These are phyloP conservation scores for Ammospiza caudacuta DNA, from an alignment of 2,113 vertebrate genomes.

Conservation along the genomic window DNA sequence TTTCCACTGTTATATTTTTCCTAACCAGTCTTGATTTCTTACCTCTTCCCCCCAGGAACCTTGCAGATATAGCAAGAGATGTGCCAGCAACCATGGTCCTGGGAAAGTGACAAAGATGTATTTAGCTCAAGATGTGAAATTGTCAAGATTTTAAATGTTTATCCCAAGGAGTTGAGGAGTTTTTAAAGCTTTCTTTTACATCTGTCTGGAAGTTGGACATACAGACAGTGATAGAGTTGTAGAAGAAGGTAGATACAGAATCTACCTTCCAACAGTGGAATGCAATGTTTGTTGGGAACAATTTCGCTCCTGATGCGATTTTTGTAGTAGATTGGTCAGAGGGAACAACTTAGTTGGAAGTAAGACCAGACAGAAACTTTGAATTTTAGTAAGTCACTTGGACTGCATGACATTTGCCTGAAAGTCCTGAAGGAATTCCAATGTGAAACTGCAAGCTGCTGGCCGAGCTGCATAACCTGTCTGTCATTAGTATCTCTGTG, in stretches of 20 bases:
- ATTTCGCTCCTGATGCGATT: background rate
- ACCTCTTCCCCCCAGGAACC: background rate
- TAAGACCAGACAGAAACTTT: background rate
- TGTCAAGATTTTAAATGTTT: background rate
- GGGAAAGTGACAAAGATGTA: background rate
- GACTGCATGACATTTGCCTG: background rate
- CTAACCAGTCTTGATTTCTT: background rate
- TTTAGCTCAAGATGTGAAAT: background rate
- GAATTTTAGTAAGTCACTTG: background rate
- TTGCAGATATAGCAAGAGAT: background rate
- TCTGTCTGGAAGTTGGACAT: background rate
- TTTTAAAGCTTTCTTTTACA: background rate
- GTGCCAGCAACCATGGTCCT: accelerated
- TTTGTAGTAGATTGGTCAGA: background rate
- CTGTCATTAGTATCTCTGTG: background rate
- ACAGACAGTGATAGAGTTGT: background rate
- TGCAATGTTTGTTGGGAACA: background rate
- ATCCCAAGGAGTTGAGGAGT: background rate
- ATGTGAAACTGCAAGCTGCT: background rate
- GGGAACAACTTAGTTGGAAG: background rate
- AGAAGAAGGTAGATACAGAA: too few relatives aligned
- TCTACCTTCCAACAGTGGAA: background rate
- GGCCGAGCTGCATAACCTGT: background rate
- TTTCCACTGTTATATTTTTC: background rate
- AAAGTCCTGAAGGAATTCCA: slow-evolving; percentile 13